A percentile compares a stretch with the other conserved stretches of the same genome.
phyloP scores from a whole-genome alignment of 2,888 invertebrate species.

The Macrosoma leucophasiata region DNA sequence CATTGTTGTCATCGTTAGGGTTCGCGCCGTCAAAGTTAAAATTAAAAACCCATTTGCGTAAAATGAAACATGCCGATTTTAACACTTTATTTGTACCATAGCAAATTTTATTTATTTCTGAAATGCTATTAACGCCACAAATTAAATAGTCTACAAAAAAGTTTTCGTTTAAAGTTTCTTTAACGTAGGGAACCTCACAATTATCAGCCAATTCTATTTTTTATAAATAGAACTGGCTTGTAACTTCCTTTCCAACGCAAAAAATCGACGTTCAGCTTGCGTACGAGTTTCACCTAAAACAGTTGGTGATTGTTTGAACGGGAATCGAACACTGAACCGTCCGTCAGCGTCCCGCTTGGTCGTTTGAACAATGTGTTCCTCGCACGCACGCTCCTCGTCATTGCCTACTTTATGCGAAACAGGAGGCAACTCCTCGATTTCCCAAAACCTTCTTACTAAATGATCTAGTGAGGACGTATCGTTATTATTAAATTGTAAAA shows the following conservation, averaged over 20 bases:
- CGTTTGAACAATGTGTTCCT: background rate
- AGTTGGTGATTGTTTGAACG: conserved; percentile 3
- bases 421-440: conserved; percentile 12
- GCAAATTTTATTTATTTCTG: too few species aligned
- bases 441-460: conserved; percentile 19
- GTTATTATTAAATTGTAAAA: background rate
- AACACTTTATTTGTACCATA: too few species aligned
- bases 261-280: background rate
- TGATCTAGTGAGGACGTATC: conserved; percentile 3
- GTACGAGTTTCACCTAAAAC: conserved; percentile 13
- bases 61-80: too few species aligned
- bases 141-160: too few species aligned
- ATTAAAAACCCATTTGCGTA: too few species aligned
- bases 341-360: background rate
- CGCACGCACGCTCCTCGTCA: conserved; percentile 3
- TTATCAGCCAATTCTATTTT: conserved; percentile 25
- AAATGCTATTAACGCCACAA: too few species aligned
- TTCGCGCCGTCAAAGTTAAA: too few species aligned
- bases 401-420: background rate
- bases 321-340: conserved; percentile 1
- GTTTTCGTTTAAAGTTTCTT: too few species aligned
- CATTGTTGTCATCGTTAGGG: too few species aligned
- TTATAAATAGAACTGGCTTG: conserved; percentile 1
- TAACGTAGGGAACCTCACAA: conserved; percentile 30
- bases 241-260: background rate